These are phyloP conservation scores for Phenacoccus solenopsis DNA, from an alignment of 1,140 invertebrate species.

Conservation along the genomic window DNA sequence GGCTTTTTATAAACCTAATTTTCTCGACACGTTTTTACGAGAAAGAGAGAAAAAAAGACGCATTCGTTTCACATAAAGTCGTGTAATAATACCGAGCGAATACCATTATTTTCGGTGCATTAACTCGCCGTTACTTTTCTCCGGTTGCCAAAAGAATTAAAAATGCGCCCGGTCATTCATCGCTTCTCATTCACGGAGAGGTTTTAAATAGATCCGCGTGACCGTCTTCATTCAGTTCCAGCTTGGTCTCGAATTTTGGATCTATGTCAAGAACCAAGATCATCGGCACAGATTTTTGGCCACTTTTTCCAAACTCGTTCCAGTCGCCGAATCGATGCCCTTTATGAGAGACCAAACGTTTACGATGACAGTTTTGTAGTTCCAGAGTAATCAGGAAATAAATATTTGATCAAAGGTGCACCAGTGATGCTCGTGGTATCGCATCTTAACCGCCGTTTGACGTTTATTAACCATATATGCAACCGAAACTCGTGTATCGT, in stretches of 20 bases:
- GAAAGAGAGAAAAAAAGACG: too few relatives aligned
- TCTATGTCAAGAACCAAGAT: background rate
- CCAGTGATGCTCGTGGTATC: background rate
- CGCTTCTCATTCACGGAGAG: too few relatives aligned
- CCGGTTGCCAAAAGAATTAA: too few relatives aligned
- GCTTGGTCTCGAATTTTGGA: background rate
- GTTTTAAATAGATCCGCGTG: too few relatives aligned
- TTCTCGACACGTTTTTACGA: too few relatives aligned
- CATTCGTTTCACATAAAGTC: background rate
- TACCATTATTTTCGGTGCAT: background rate
- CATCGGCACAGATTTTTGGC: background rate
- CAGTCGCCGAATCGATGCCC: background rate
- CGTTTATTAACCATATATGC: slow-evolving; percentile 3
- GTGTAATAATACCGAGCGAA: background rate
- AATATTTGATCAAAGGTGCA: background rate
- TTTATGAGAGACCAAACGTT: background rate
- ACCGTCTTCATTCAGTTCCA: background rate
- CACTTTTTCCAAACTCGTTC: background rate
- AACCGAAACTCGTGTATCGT: too few relatives aligned
- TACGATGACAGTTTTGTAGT: background rate
- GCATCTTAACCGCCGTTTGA: background rate
- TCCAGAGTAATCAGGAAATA: background rate
- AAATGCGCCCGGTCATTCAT: background rate
- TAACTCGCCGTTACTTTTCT: background rate
- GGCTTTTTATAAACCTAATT: background rate